phyloP scores from a whole-genome alignment of 2,113 vertebrate genomes.

The Ranitomeya variabilis region DNA sequence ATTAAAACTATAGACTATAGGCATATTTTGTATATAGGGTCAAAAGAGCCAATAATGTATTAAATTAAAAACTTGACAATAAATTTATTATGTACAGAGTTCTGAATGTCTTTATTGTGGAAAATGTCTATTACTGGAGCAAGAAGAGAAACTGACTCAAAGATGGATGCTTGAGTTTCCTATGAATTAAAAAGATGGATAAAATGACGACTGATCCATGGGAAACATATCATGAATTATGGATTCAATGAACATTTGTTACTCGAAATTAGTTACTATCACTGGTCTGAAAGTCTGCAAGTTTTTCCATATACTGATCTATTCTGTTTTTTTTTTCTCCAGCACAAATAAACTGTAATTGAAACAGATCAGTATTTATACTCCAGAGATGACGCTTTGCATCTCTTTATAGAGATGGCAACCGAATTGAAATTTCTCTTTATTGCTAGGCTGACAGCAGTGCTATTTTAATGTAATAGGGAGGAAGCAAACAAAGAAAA shows the following conservation, averaged over 20 bases:
- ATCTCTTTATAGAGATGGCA: slow-evolving; percentile 21
- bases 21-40: no score
- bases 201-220: background rate
- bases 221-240: slow-evolving; percentile 14
- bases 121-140: background rate
- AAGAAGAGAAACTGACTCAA: background rate
- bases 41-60: no score
- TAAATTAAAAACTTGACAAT: background rate
- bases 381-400: slow-evolving; percentile 20
- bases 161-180: background rate
- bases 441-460: slow-evolving; percentile 32
- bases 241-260: slow-evolving; percentile 21
- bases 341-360: slow-evolving; percentile 23
- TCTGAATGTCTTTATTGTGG: background rate
- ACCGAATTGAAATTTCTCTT: slow-evolving; percentile 27
- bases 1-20: no score
- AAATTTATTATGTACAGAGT: background rate
- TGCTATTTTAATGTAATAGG: slow-evolving; percentile 3
- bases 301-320: background rate
- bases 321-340: slow-evolving; percentile 1
- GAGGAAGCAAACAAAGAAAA: background rate
- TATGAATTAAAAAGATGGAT: background rate
- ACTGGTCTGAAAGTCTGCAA: background rate
- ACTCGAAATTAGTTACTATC: slow-evolving; percentile 9
- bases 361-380: slow-evolving; percentile 39